phyloP scores from a whole-genome alignment of 2,888 invertebrate genomes.

The Ctena decussata region DNA sequence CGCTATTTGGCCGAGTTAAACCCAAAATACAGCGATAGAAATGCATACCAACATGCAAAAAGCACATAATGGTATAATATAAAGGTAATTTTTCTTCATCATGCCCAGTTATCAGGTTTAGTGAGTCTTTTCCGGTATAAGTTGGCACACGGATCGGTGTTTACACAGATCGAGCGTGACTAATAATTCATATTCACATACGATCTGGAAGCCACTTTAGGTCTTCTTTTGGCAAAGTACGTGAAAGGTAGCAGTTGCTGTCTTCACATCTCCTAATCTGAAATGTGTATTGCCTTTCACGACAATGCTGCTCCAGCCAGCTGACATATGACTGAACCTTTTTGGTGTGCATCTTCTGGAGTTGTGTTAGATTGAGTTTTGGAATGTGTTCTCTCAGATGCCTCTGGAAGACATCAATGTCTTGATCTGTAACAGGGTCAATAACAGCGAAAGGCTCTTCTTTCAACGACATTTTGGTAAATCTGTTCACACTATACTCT shows the following conservation, averaged over 20 bases:
- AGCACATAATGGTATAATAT: too few species aligned
- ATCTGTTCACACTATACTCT: constrained; percentile 9
- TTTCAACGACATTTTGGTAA: constrained; percentile 32
- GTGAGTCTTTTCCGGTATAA: too few species aligned
- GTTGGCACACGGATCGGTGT: too few species aligned
- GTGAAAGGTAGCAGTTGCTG: constrained; percentile 23
- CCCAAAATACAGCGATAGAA: too few species aligned
- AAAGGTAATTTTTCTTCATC: too few species aligned
- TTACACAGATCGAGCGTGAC: too few species aligned
- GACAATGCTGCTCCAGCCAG: constrained; percentile 27
- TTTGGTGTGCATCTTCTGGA: constrained; percentile 38
- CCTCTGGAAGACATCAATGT: constrained; percentile 33
- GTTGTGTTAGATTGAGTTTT: constrained; percentile 31
- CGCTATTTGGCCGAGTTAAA: too few species aligned
- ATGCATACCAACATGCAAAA: too few species aligned
- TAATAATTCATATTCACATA: too few species aligned
- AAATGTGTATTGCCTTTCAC: constrained; percentile 39
- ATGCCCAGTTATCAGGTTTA: too few species aligned
- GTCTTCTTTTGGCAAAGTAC: neutral
- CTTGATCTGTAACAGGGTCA: constrained; percentile 18
- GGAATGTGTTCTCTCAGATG: constrained; percentile 43
- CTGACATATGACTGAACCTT: constrained; percentile 13
- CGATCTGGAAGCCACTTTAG: constrained; percentile 48
- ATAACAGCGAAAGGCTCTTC: constrained; percentile 17
- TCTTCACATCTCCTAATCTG: constrained; percentile 50